A percentile compares a stretch with the other conserved stretches of the same genome.
phyloP scores from a whole-genome alignment of 2,797 vertebrate species.

The Calcarius lapponicus region DNA sequence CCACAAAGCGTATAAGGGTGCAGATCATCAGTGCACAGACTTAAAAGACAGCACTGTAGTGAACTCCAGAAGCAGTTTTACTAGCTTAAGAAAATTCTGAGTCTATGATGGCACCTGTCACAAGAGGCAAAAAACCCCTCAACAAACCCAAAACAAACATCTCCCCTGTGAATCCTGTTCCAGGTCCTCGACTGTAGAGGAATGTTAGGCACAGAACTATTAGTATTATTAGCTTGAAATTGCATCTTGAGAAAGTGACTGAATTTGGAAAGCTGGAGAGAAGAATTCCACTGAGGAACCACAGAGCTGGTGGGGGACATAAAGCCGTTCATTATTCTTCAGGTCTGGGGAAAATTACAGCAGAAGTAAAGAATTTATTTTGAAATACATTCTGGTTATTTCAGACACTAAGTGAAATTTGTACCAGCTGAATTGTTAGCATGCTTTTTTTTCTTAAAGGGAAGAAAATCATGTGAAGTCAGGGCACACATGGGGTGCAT shows the following conservation, averaged over 20 bases:
- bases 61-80: background rate
- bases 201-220: slow-evolving; percentile 1
- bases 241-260: slow-evolving; percentile 23
- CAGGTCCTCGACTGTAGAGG: background rate
- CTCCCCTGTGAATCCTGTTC: slow-evolving; percentile 19
- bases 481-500: background rate
- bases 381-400: slow-evolving; percentile 17
- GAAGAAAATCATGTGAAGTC: background rate
- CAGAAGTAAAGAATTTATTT: slow-evolving; percentile 14
- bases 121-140: background rate
- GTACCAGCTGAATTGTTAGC: background rate
- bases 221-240: slow-evolving; percentile 13
- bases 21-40: background rate
- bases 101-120: background rate
- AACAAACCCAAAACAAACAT: background rate
- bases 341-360: slow-evolving; percentile 12
- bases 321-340: slow-evolving; percentile 21
- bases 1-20: background rate
- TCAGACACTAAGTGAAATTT: slow-evolving; percentile 29
- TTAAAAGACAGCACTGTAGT: background rate
- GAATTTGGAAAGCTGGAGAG: slow-evolving; percentile 11
- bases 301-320: background rate
- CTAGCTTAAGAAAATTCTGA: background rate
- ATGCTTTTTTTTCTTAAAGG: background rate
- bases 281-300: slow-evolving; percentile 11